Evolutionary conservation across 1,140 invertebrate genomes (phyloP), one percentile per base, ranked within the genome.

Genomic region (Meloidogyne chitwoodi): DNA sequence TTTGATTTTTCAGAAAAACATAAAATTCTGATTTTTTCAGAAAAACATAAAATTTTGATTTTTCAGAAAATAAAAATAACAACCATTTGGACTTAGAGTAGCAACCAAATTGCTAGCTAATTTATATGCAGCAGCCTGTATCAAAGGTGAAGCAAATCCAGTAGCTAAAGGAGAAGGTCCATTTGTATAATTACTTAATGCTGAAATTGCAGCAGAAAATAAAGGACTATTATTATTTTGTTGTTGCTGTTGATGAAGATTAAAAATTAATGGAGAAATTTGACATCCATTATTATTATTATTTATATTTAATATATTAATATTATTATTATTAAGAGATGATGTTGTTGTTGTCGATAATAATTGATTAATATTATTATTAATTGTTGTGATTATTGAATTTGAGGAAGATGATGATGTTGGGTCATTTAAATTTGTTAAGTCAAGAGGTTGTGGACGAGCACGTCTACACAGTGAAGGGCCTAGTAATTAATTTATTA

Each of bases 361-460:
- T 38, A 38, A 38, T 38, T 8, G 8, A 31, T 31, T 31, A 31
- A 3, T 31, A 6, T 31, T 31, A 38, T 38, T 38, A 38, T 38
- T n/a, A n/a, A n/a, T 38, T 38, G 34, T 38, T 38, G 34, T 38
- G 0, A 10, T 38, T 31, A 31, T 6, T 31, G 29, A 31, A n/a
- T n/a, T n/a, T 38, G 34, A 38, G 10, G 34, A 38, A 38, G 34
- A 38, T 4, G 34, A 38, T 0, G 34, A 38, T 38, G 34, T 38
- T 38, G 41, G 70, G 8, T 41, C 70, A 38, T 61, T 63, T 64
- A 73, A 64, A 24, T 73, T 41, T 24, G 80, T 81, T 65, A 81
- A 62, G 63, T 81, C 80, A 22, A 81, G 68, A 22, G 80, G 80
- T 38, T 83, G 80, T 12, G 81, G 81, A 34, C 82, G 82, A 41